Evolutionary conservation across 1,140 invertebrate species (phyloP).

Genomic region (Neotoxoptera formosana): DNA sequence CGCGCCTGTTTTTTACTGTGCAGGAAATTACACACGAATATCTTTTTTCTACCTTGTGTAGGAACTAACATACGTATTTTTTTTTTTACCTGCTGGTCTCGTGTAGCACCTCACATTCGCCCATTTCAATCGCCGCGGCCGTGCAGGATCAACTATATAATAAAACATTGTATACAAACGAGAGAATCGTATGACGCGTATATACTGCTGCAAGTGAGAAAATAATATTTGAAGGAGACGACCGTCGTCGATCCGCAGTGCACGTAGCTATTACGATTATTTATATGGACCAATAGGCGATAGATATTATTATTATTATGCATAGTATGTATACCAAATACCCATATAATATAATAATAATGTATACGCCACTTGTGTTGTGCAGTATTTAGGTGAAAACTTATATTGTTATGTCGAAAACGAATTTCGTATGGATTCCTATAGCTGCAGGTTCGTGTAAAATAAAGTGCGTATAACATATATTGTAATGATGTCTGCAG

Average conservation of each 20-base stretch:
- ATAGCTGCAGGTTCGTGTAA: neutral
- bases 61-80: too few relatives aligned
- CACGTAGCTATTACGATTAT: neutral
- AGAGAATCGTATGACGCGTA: neutral
- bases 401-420: neutral
- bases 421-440: slow-evolving; percentile 23
- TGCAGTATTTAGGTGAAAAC: neutral
- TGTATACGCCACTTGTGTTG: neutral
- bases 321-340: neutral
- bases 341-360: neutral
- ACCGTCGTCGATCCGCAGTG: neutral
- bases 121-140: too few relatives aligned
- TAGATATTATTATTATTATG: neutral
- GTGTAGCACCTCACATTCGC: too few relatives aligned
- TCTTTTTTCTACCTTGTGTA: too few relatives aligned
- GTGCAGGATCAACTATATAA: neutral
- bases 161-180: too few relatives aligned
- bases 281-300: neutral
- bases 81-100: too few relatives aligned
- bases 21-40: too few relatives aligned
- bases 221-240: neutral
- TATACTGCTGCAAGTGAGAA: neutral
- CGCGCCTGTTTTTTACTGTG: too few relatives aligned
- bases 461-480: too few relatives aligned
- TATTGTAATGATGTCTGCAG: slow-evolving; percentile 21